Base-by-base conservation (phyloP, 2,113 vertebrate genomes). In the Varanus salvator region DNA sequence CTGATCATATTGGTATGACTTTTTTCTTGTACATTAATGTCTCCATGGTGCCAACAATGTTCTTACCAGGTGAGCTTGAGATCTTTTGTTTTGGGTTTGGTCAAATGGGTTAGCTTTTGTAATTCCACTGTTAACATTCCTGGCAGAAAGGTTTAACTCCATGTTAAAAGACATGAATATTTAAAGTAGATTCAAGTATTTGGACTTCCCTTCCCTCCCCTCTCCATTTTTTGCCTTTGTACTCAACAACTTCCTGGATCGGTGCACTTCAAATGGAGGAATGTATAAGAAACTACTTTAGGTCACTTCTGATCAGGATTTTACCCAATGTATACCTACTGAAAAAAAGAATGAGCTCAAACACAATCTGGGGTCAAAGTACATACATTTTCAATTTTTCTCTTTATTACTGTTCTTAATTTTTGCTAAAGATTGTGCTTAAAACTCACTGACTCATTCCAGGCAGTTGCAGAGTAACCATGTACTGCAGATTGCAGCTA, bases 101-200 rank as follows among this genome's bases (percentile, higher is more conserved):
- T 71, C 50, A 80, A n/a, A 80, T 80, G 64, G 21, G 8, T 80
- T 27, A 25, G 60, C 44, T 69, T 87, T 87, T 66, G 34, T 21
- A 87, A 71, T 80, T 87, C 64, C 23, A 54, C 66, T 71, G 38
- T n/a, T 78, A 80, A 87, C 83, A 34, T 85, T 74, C 69, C 31
- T 50, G 23, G 17, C n/a, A 15, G 64, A 54, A 80, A 80, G 48
- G 54, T 80, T 80, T 80, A n/a, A 29, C 27, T 87, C 68, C 64
- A 71, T 68, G 44, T 71, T 80, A 87, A 19, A 31, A 69, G 77
- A 80, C 4, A 52, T 52, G 48, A 80, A 87, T 87, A 80, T 80
- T 80, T 87, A 80, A 80, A 78, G 34, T 85, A 19, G 48, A 54
- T 87, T 54, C 76, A 52, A 34, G 29, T 31, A 5, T 87, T 85